Percentiles rank a stretch among this genome's conserved stretches.
phyloP scores from a whole-genome alignment of 2,888 invertebrate species.

The Mechanitis messenoides region DNA sequence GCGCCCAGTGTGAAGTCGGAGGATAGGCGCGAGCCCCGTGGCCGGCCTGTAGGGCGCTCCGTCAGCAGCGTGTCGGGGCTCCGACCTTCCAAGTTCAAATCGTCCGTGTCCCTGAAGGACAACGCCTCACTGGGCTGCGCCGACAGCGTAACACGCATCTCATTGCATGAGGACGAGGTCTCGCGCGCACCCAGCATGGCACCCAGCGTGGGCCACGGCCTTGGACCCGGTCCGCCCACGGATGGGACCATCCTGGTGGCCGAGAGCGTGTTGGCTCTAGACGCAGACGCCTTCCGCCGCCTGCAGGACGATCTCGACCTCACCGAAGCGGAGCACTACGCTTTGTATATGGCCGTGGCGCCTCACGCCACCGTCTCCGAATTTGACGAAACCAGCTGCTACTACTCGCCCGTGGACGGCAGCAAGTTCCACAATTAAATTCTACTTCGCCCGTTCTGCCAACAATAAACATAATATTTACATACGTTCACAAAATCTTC shows the following conservation, averaged over 20 bases:
- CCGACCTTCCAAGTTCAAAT: slow-evolving; percentile 69
- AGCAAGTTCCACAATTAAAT: slow-evolving; percentile 77
- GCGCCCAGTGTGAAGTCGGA: slow-evolving; percentile 62
- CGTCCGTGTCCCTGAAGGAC: slow-evolving; percentile 48
- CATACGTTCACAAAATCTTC: neutral
- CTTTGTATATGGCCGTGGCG: slow-evolving; percentile 89
- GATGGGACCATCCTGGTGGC: slow-evolving; percentile 78
- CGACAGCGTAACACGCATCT: slow-evolving; percentile 80
- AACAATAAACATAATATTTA: slow-evolving; percentile 6
- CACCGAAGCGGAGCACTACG: slow-evolving; percentile 92
- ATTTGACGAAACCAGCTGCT: slow-evolving; percentile 91
- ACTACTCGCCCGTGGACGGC: slow-evolving; percentile 89
- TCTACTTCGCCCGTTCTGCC: slow-evolving; percentile 13
- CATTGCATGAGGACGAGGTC: slow-evolving; percentile 76
- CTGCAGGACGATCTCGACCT: slow-evolving; percentile 79
- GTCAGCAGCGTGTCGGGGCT: slow-evolving; percentile 79
- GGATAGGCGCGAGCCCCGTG: slow-evolving; percentile 46
- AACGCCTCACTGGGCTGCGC: slow-evolving; percentile 66
- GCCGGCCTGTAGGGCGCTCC: slow-evolving; percentile 75
- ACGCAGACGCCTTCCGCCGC: slow-evolving; percentile 58
- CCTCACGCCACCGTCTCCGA: slow-evolving; percentile 91
- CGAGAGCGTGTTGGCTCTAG: slow-evolving; percentile 67
- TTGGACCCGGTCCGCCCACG: slow-evolving; percentile 60
- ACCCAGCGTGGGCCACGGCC: slow-evolving; percentile 31
- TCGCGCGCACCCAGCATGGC: slow-evolving; percentile 3